Evolutionary conservation across 2,113 vertebrate genomes (phyloP).

Genomic region (Lucifuga dentata): DNA sequence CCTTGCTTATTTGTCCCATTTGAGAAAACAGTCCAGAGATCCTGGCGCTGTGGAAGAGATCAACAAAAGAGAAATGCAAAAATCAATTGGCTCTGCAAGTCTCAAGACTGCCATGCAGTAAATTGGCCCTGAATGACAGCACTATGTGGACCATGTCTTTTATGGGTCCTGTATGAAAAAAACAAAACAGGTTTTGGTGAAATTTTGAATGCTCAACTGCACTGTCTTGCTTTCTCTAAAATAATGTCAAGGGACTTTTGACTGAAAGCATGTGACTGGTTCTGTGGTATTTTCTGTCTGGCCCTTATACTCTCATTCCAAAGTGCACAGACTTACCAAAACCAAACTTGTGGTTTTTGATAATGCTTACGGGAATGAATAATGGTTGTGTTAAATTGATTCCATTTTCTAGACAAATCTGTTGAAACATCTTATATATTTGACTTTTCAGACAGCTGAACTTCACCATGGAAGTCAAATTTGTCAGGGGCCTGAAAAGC

Average conservation of each 20-base stretch:
- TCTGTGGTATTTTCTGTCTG: slow-evolving; percentile 39
- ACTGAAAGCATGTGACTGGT: slow-evolving; percentile 54
- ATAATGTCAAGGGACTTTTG: slow-evolving; percentile 55
- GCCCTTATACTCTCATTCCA: slow-evolving; percentile 16
- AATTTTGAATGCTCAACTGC: slow-evolving; percentile 31
- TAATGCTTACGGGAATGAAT: slow-evolving; percentile 11
- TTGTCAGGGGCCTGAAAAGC: slow-evolving; percentile 44
- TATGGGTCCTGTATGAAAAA: slow-evolving; percentile 46
- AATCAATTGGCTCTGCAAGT: slow-evolving; percentile 79
- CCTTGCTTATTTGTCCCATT: slow-evolving; percentile 69
- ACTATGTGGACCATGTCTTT: slow-evolving; percentile 57
- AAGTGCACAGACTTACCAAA: slow-evolving; percentile 47
- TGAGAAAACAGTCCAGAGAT: slow-evolving; percentile 61
- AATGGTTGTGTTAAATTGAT: slow-evolving; percentile 18
- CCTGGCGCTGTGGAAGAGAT: slow-evolving; percentile 49
- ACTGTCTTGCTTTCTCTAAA: slow-evolving; percentile 36
- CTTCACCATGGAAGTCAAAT: slow-evolving; percentile 33
- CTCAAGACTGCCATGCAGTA: slow-evolving; percentile 79
- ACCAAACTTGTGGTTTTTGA: slow-evolving; percentile 26
- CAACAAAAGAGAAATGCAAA: slow-evolving; percentile 67
- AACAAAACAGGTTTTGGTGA: slow-evolving; percentile 32
- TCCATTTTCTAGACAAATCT: slow-evolving; percentile 12
- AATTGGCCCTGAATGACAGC: slow-evolving; percentile 74
- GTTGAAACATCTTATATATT: slow-evolving; percentile 27
- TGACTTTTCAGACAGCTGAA: slow-evolving; percentile 16